Base-by-base conservation (phyloP, 2,797 vertebrate species). In the Telmatherina bonti region DNA sequence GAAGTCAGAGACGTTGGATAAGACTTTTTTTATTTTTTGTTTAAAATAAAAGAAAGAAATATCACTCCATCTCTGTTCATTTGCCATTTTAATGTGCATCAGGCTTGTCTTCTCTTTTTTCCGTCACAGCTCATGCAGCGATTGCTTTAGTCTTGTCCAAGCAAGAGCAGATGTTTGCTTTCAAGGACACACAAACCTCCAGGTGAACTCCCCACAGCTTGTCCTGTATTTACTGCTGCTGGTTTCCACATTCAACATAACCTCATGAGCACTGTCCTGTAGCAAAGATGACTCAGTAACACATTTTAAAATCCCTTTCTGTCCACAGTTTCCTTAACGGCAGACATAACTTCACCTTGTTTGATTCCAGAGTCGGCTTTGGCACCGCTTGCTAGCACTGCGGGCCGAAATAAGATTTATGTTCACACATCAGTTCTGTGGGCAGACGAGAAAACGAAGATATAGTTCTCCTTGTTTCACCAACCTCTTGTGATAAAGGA, bases 311-410 rank as follows among this genome's bases (percentile, higher is more conserved):
- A 26, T 63, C 47, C 4, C 18, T 12, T 36, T 54, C 24, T 60
- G 47, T 22, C 31, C 62, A 13, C 35, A 24, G 27, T 54, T 67
- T 55, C 35, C 70, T 31, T 67, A 58, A 79, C 29, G 60, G 58
- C 62, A 61, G 53, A 67, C 51, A 29, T 59, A 62, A 67, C 70
- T 67, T 60, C 4, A 36, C 30, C 18, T 29, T 73, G 57, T 69
- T 38, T 71, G 53, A 26, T 55, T 62, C 8, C 61, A 15, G 67
- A 59, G 31, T 67, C 41, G 54, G 41, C 41, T 74, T 69, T 54
- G 36, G 31, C 53, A 18, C 54, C 27, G 38, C n/a, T 74, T 33
- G 16, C 35, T 54, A 29, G 22, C 72, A 61, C 64, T 31, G 41
- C 65, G 27, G 69, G 38, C 24, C 33, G 18, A 67, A 62, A 38